Conservation (phyloP, 1,140 invertebrate species). For the Apis dorsata region DNA sequence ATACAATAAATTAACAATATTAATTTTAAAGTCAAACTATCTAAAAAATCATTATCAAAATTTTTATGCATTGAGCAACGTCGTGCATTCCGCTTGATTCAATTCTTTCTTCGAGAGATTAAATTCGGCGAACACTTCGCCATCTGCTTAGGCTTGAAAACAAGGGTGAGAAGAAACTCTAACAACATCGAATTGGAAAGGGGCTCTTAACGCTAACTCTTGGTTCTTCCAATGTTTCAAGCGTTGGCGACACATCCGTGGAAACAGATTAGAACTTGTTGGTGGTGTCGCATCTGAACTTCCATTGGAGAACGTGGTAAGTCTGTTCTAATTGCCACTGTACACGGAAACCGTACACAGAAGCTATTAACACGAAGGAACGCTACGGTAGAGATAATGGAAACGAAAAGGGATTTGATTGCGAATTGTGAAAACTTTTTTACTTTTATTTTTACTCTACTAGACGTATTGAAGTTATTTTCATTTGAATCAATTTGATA, state of each 20-base stretch:
- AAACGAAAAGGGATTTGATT: not conserved
- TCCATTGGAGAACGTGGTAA: not conserved
- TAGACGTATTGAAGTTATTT: no score
- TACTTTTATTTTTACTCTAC: not conserved
- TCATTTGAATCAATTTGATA: no score
- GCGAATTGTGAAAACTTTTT: not conserved
- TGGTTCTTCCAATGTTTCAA: not conserved
- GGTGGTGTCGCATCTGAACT: conserved; percentile 6
- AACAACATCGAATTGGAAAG: not conserved
- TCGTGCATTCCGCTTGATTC: not conserved
- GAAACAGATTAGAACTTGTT: conserved; percentile 18
- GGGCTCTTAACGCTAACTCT: not conserved
- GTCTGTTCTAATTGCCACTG: not conserved
- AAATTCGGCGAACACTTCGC: not conserved
- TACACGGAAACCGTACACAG: not conserved
- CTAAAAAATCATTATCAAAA: not conserved
- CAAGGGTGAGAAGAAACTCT: conserved; percentile 2
- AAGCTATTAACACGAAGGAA: not conserved
- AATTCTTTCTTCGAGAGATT: not conserved
- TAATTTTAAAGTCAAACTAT: not conserved
- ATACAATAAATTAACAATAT: no score
- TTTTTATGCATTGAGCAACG: not conserved
- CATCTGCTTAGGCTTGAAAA: not conserved
- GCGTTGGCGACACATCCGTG: not conserved
- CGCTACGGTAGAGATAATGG: not conserved